Evolutionary conservation across 2,113 vertebrate genomes (phyloP), one percentile per base, ranked within the genome.

Genomic region (Ifrita kowaldi): DNA sequence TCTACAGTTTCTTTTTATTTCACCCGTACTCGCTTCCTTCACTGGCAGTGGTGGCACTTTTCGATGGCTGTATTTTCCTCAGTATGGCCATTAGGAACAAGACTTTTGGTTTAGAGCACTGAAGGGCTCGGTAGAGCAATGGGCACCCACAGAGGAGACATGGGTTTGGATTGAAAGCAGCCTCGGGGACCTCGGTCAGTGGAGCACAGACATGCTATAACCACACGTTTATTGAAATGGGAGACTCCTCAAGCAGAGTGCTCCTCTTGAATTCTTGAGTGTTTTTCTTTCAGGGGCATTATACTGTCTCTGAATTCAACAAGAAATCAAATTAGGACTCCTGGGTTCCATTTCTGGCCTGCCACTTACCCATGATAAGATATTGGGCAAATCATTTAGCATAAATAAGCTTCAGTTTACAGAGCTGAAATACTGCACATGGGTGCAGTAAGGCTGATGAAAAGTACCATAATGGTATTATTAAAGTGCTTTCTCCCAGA

Each of bases 391-490:
- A 95, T 87, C 83, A 95, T 89, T 96, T 93, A 95, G 94, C 82
- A 96, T 95, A 93, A 96, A 94, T 96, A 96, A 35, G 80, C 73
- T 90, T 92, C 79, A 83, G 88, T 96, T 97, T 96, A 96, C 80
- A 46, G 90, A 92, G 85, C 62, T 93, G 83, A 95, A 96, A 95
- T 90, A 89, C 83, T 68, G 80, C 96, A 94, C 90, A 60, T 26
- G 95, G 95, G 96, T 94, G 86, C 76, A 96, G 73, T 93, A 94
- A 96, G 49, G 82, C 95, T 96, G 90, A 94, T 94, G 96, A 93
- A 95, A 96, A 95, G 73, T 89, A 92, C 88, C 69, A 39, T 69
- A 90, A 93, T 4, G 2, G 60, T 64, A 84, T 90, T 95, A 96
- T 92, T 91, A 94, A 86, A 95, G 71, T 84, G 47, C 75, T 84